phyloP scores from a whole-genome alignment of 2,888 invertebrate species.

The Drosophila algonquin region DNA sequence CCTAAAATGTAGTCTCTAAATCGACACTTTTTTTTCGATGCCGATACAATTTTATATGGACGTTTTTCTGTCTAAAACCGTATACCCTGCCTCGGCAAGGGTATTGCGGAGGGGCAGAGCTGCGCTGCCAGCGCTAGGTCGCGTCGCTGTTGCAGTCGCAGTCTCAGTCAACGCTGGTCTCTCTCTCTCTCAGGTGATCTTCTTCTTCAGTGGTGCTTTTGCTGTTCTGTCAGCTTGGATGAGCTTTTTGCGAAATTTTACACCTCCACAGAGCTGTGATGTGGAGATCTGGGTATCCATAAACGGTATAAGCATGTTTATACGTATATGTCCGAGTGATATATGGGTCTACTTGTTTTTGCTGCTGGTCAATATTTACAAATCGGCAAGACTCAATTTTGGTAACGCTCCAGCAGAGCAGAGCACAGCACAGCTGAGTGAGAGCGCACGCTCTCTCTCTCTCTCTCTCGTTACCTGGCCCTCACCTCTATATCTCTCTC shows the following conservation, averaged over 20 bases:
- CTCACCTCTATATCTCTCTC: conserved; percentile 4
- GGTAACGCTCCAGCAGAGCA: conserved; percentile 60
- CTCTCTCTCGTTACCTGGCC: conserved; percentile 32
- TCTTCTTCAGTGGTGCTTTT: conserved; percentile 6
- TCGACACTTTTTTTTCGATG: too few species aligned
- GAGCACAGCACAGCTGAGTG: conserved; percentile 60
- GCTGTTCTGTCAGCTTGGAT: conserved; percentile 33
- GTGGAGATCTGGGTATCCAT: conserved; percentile 33
- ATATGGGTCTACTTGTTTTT: conserved; percentile 51
- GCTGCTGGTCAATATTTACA: conserved; percentile 41
- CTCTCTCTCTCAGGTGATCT: conserved; percentile 8
- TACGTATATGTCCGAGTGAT: conserved; percentile 31
- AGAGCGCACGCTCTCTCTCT: conserved; percentile 14
- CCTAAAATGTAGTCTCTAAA: too few species aligned
- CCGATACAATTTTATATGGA: too few species aligned
- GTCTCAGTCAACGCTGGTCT: conserved; percentile 9
- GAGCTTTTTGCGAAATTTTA: conserved; percentile 58
- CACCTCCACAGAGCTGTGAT: conserved; percentile 62
- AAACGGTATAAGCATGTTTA: conserved; percentile 49
- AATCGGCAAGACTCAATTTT: conserved; percentile 50
- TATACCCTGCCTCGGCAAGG: not conserved
- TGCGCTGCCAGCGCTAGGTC: not conserved
- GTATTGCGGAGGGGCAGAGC: not conserved
- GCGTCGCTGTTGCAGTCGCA: not conserved
- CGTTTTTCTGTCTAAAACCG: not conserved